A percentile compares a stretch with the other conserved stretches of the same genome.
These are phyloP conservation scores for Andinoacara biseriatus DNA, from an alignment of 2,113 vertebrate species.

Conservation along the genomic window DNA sequence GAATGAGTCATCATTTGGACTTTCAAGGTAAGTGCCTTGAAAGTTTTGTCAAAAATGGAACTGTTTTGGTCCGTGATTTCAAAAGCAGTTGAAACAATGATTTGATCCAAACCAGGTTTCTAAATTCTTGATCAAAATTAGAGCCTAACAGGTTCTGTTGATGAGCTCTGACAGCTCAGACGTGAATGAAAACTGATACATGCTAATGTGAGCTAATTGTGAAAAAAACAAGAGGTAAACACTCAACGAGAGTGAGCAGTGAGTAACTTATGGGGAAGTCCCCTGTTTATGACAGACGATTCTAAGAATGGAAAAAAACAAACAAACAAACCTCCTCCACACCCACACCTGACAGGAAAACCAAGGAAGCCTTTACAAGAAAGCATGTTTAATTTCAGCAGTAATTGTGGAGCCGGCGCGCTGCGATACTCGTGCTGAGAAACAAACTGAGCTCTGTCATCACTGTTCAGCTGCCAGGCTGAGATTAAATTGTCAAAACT, in stretches of 20 bases:
- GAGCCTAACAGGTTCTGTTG: neutral
- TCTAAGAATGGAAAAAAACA: neutral
- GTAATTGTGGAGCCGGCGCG: neutral
- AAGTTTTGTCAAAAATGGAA: neutral
- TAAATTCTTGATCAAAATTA: accelerated
- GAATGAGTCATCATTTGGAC: too few species aligned
- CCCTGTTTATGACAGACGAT: neutral
- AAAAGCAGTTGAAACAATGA: neutral
- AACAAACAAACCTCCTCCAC: too few species aligned
- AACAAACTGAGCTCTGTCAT: neutral
- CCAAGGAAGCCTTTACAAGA: neutral
- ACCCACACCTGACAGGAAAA: neutral
- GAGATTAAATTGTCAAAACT: neutral
- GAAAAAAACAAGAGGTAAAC: too few species aligned
- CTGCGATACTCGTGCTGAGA: neutral
- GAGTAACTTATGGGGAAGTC: neutral
- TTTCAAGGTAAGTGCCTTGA: too few species aligned
- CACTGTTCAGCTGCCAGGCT: neutral
- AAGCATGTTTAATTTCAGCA: neutral
- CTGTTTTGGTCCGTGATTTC: neutral
- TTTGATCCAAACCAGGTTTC: neutral
- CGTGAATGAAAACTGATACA: neutral
- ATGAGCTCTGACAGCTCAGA: neutral
- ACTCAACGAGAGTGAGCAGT: too few species aligned
- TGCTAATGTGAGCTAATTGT: neutral